Percentiles rank a stretch among this genome's conserved stretches.
These are phyloP conservation scores for Sturnira hondurensis DNA, from an alignment of 2,113 vertebrate genomes.

Conservation along the genomic window DNA sequence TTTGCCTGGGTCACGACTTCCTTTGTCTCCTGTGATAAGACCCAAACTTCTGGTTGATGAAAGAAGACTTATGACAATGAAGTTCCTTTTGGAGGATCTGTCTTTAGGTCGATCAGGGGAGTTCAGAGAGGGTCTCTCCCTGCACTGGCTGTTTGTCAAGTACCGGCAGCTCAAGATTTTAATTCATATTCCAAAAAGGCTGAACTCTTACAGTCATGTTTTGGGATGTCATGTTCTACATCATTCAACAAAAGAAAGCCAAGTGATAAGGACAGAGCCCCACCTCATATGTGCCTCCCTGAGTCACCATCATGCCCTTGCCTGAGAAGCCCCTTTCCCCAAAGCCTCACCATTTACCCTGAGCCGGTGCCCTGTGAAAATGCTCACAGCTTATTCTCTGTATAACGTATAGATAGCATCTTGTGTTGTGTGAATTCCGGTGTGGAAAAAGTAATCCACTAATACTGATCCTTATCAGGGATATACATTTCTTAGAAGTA, in stretches of 20 bases:
- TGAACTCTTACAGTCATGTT: background rate
- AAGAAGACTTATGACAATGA: background rate
- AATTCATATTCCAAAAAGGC: background rate
- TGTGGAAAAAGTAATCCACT: background rate
- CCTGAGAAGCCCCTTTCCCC: background rate
- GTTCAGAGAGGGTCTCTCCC: background rate
- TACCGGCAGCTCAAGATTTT: background rate
- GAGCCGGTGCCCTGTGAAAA: background rate
- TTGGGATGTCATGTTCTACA: background rate
- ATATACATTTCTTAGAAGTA: background rate
- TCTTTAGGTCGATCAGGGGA: background rate
- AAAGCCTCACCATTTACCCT: background rate
- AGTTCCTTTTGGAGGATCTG: background rate
- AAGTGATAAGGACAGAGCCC: background rate
- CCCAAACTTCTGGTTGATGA: background rate
- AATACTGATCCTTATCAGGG: background rate
- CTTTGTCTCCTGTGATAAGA: background rate
- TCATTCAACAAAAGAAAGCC: background rate
- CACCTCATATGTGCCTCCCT: background rate
- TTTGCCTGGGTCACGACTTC: background rate
- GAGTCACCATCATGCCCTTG: background rate
- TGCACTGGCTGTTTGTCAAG: background rate
- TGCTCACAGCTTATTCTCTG: background rate
- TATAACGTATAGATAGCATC: background rate
- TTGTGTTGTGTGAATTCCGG: background rate